phyloP scores from a whole-genome alignment of 2,113 vertebrate species.

The Leptocoma aspasia region DNA sequence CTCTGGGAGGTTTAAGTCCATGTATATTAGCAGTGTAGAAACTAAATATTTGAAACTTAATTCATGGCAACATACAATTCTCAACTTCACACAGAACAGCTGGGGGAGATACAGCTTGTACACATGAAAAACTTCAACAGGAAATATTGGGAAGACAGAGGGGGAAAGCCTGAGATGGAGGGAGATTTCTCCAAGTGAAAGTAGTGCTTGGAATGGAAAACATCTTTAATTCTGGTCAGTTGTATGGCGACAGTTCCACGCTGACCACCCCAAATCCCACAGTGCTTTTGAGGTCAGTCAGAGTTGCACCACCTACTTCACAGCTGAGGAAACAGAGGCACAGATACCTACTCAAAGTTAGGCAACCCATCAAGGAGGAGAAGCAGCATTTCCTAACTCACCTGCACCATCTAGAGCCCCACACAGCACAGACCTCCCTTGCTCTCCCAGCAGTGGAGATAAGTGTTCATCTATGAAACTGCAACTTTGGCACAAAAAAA shows the following conservation, averaged over 20 bases:
- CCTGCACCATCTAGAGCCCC: constrained; percentile 51
- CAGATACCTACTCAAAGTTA: background rate
- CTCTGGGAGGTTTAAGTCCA: background rate
- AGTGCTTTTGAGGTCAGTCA: background rate
- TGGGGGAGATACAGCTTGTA: background rate
- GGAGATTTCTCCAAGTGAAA: background rate
- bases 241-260: background rate
- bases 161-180: background rate
- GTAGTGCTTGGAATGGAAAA: background rate
- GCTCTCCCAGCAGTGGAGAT: background rate
- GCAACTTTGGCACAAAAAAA: background rate
- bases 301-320: background rate
- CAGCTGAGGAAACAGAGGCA: background rate
- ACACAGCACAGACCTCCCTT: background rate
- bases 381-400: constrained; percentile 9
- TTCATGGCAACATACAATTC: background rate
- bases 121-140: background rate
- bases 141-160: background rate
- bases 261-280: background rate
- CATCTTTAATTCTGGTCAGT: background rate
- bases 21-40: background rate
- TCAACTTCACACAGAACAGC: background rate
- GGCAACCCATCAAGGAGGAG: background rate
- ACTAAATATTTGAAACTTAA: background rate
- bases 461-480: background rate